phyloP scores from a whole-genome alignment of 2,797 vertebrate species.

The Coregonus ussuriensis region DNA sequence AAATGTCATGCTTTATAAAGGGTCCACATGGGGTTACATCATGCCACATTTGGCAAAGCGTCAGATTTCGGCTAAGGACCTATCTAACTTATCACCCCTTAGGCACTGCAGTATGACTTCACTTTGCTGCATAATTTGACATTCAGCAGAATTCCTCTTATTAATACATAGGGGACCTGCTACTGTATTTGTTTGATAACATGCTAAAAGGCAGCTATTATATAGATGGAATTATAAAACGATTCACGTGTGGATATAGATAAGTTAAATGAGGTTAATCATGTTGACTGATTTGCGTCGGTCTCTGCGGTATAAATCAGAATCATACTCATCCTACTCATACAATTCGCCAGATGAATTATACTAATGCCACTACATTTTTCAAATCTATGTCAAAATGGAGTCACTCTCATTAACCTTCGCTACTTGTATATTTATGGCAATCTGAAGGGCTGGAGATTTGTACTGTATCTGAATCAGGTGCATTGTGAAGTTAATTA shows the following conservation, averaged over 20 bases:
- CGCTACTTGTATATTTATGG: too few relatives aligned
- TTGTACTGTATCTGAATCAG: slow-evolving; percentile 1
- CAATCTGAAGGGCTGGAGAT: not conserved
- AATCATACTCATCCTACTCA: not conserved
- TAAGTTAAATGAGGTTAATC: slow-evolving; percentile 23
- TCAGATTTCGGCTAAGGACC: too few relatives aligned
- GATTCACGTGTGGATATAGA: not conserved
- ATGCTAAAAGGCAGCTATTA: too few relatives aligned
- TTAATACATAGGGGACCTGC: too few relatives aligned
- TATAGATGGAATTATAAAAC: not conserved
- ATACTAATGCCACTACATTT: slow-evolving; percentile 12
- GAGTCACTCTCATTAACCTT: slow-evolving; percentile 23
- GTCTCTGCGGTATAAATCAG: not conserved
- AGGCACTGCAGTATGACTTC: too few relatives aligned
- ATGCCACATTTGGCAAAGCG: too few relatives aligned
- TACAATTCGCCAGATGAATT: slow-evolving; percentile 21
- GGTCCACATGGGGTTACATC: too few relatives aligned
- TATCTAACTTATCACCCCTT: too few relatives aligned
- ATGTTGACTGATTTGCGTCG: slow-evolving; percentile 27
- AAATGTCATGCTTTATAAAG: too few relatives aligned
- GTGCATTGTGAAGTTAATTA: not conserved
- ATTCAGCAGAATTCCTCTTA: too few relatives aligned
- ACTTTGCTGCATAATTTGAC: too few relatives aligned
- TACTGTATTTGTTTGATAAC: too few relatives aligned
- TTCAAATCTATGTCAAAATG: slow-evolving; percentile 18